Evolutionary conservation across 2,888 invertebrate genomes (phyloP).

Genomic region (Sphaerophoria rueppellii): DNA sequence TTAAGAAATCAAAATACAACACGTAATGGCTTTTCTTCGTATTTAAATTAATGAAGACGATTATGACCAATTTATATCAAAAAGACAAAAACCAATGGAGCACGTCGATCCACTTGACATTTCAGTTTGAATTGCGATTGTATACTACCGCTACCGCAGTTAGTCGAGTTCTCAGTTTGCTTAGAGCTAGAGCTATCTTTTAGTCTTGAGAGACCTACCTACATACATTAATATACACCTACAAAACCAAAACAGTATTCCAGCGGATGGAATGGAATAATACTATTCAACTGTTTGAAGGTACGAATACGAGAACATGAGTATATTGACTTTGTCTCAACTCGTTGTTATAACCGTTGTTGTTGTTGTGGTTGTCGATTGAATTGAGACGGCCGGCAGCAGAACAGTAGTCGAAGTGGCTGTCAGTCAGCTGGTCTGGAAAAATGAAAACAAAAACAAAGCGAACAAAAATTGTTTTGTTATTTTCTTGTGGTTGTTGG

Average conservation of each 20-base stretch:
- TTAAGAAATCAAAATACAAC: not conserved
- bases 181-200: conserved; percentile 6
- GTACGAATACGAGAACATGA: not conserved
- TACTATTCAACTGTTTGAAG: not conserved
- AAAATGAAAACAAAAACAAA: conserved; percentile 12
- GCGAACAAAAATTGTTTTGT: not conserved
- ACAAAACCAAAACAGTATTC: conserved; percentile 6
- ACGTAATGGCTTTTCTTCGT: conserved; percentile 10
- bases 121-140: conserved; percentile 56
- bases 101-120: conserved; percentile 55
- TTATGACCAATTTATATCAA: conserved; percentile 17
- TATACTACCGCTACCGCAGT: conserved; percentile 28
- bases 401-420: not conserved
- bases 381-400: conserved; percentile 11
- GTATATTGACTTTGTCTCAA: conserved; percentile 2
- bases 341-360: not conserved
- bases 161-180: conserved; percentile 28
- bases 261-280: conserved; percentile 27
- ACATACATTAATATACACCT: too few species aligned
- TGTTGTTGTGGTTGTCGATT: not conserved
- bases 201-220: conserved; percentile 9
- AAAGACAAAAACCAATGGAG: conserved; percentile 10
- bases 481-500: conserved; percentile 5
- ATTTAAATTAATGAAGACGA: conserved; percentile 29
- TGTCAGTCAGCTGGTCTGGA: conserved; percentile 28